Evolutionary conservation across 1,140 invertebrate species (phyloP), one percentile per base, ranked within the genome.

Genomic region (Drosophila melanogaster): DNA sequence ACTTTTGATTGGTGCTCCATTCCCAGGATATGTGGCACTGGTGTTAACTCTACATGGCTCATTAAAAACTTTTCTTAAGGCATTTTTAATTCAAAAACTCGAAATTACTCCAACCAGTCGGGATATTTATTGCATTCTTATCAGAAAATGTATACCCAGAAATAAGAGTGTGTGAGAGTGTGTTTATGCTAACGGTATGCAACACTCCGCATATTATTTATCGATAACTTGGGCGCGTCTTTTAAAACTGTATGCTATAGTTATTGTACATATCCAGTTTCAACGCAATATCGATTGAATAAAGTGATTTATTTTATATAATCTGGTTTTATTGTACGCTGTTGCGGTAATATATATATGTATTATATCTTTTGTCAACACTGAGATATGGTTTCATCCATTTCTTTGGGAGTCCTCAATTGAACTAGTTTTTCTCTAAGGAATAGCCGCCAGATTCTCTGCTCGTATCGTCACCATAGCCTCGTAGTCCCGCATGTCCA

Each of bases 401-500:
- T 35, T 49, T 30, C 11, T 37, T 17, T 35, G 37, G 12, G 17
- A 46, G 35, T 57, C 19, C 35, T 47, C 26, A 59, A 79, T 67
- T 69, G 35, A 67, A 72, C 76, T 80, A 84, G 46, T 65, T 38
- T 26, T 53, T 47, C 2, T 40, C 53, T 65, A 67, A 46, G 79
- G 72, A 38, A 81, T 40, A 14, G 56, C 26, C 12, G 77, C 64
- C n/a, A 74, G 59, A 56, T 86, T 81, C 15, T 89, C 79, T 2
- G 84, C 66, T 6, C 55, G 50, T 74, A 90, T 89, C 44, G 83
- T 79, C 10, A 89, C 73, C 80, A 89, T 75, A 11, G 79, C 74
- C 71, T 92, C 90, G 35, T 91, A 91, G 33, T 92, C 91, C 1
- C 86, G 67, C 74, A 90, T 71, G 59, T 92, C 91, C 19, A 92